Percentiles rank a stretch among this genome's conserved stretches.
phyloP scores from a whole-genome alignment of 1,140 invertebrate species.

The Teleopsis dalmanni region DNA sequence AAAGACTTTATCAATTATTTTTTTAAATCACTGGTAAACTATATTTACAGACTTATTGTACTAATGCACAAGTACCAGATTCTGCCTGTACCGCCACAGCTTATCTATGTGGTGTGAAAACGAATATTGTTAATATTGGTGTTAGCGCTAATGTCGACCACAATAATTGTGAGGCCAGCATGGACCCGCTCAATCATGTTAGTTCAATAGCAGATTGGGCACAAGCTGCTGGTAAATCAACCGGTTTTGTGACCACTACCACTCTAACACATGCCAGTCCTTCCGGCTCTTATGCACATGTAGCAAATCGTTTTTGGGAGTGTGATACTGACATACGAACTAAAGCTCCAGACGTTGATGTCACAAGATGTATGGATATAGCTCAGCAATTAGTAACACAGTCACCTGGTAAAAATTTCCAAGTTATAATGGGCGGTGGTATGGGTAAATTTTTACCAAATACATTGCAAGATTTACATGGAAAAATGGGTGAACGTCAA shows the following conservation, averaged over 20 bases:
- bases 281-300: constrained; percentile 45
- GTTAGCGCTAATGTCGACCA: constrained; percentile 54
- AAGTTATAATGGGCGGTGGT: constrained; percentile 64
- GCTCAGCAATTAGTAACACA: constrained; percentile 59
- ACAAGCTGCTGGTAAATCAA: constrained; percentile 59
- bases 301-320: constrained; percentile 70
- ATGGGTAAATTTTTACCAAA: constrained; percentile 53
- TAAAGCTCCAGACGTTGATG: constrained; percentile 28
- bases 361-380: constrained; percentile 48
- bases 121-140: constrained; percentile 58
- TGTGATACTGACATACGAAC: constrained; percentile 54
- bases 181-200: constrained; percentile 49
- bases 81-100: constrained; percentile 67
- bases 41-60: constrained; percentile 51
- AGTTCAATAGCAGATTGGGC: constrained; percentile 76
- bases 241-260: constrained; percentile 41
- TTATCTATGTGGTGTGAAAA: constrained; percentile 65
- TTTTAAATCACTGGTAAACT: too few relatives aligned
- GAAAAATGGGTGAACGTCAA: constrained; percentile 46
- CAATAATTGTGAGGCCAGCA: constrained; percentile 58
- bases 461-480: constrained; percentile 44
- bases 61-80: constrained; percentile 73
- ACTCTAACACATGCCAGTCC: constrained; percentile 41
- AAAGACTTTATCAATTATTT: background rate
- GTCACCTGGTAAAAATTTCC: constrained; percentile 49